Evolutionary conservation across 2,888 invertebrate species (phyloP).

Genomic region (Cheilosia vulpina): DNA sequence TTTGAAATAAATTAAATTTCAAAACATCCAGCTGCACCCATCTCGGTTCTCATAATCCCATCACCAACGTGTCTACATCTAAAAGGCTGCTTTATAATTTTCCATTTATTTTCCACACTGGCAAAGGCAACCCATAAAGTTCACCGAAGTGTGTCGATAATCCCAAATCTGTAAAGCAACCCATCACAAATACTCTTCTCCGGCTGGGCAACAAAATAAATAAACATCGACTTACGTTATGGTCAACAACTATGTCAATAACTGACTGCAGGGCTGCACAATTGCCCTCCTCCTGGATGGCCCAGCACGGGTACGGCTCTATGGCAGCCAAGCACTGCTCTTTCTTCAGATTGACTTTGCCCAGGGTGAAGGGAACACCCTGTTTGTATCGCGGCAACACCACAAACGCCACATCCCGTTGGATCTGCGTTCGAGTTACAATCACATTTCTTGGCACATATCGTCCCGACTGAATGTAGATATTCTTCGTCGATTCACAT

Average conservation of each 20-base stretch:
- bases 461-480: constrained; percentile 85
- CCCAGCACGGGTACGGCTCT: constrained; percentile 87
- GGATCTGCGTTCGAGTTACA: constrained; percentile 86
- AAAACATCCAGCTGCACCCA: background rate
- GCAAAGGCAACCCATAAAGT: background rate
- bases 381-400: constrained; percentile 86
- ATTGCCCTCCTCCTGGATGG: constrained; percentile 87
- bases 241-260: constrained; percentile 87
- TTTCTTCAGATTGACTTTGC: constrained; percentile 84
- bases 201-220: constrained; percentile 9
- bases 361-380: constrained; percentile 87
- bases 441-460: constrained; percentile 86
- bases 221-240: constrained; percentile 81
- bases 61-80: background rate
- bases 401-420: constrained; percentile 85
- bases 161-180: background rate
- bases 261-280: constrained; percentile 88
- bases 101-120: constrained; percentile 3
- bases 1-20: background rate
- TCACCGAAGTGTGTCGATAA: constrained; percentile 14
- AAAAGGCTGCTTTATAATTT: constrained; percentile 7
- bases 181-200: constrained; percentile 25
- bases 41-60: background rate
- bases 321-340: constrained; percentile 84
- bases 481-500: constrained; percentile 85